Base-by-base conservation (phyloP, 2,888 invertebrate genomes). In the Drosophila formosana region DNA sequence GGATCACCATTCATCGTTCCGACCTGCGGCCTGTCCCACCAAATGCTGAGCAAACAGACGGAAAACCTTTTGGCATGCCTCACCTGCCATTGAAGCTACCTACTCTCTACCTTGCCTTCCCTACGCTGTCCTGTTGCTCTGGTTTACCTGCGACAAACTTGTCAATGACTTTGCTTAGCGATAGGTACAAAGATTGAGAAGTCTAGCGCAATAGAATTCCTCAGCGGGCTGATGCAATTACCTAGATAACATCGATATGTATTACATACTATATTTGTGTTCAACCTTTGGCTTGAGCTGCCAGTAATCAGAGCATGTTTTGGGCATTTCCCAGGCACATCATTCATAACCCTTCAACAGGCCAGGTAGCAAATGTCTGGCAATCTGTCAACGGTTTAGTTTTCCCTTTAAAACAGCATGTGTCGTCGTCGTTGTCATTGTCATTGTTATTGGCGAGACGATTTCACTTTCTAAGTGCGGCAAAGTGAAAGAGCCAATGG, bases 391-490 rank as follows among this genome's bases (percentile, higher is more conserved):
- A 11, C 11, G 13, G 30, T 9, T 4, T 5, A 6, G 26, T 57
- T 47, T 57, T 57, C 26, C 57, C 6, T 28, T 13, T 47, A 61
- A 65, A 45, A 47, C 75, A 73, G 63, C 78, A 67, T 64, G 61
- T 67, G 50, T 8, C 55, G 18, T 18, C 1, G 18, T 18, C 18
- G 18, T 18, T 18, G 18, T 18, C 18, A 18, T 18, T 18, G 18
- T 1, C 18, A 18, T 18, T 18, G 18, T 18, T 18, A 71, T 58
- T 53, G 60, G 57, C 28, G 34, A 4, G 9, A 43, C 26, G 25
- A 67, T 68, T 75, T 75, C 78, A 75, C 75, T 75, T 75, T 75
- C 78, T 47, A 43, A 37, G 49, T 50, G 23, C 43, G 39, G 25
- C 50, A 46, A 28, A 49, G 66, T 57, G 63, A 72, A 63, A 66